Base-by-base conservation (phyloP, 2,113 vertebrate species). In the Heliornis fulica region DNA sequence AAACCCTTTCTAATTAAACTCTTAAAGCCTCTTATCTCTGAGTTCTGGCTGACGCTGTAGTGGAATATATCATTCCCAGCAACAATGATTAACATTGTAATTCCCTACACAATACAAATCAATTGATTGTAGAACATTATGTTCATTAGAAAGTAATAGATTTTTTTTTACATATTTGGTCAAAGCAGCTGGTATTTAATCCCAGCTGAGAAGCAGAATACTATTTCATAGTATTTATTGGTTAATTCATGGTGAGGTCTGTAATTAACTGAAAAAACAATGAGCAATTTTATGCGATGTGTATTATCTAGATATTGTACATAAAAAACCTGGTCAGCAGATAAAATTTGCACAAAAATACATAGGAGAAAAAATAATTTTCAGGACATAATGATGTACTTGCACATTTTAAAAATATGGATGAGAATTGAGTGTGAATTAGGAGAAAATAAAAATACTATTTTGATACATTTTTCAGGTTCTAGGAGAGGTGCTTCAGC, bases 11-110 rank as follows among this genome's bases (percentile, higher is more conserved):
- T 95, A 95, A 96, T 97, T 96, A 96, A 96, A 94, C 41, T 83
- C 93, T 93, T 79, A 95, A 97, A 97, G 80, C 90, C 51, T 96
- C 94, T 97, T 97, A 97, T 97, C 90, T 95, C 83, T 79, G 38
- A 68, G 57, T 79, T 72, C 76, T 93, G 50, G 41, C 19, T 94
- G 82, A 87, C 0, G 48, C 45, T 77, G 53, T 32, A 88, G 59
- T 64, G 34, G 64, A 93, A 91, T 90, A 66, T 86, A 92, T 95
- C 66, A 91, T 59, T 85, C 45, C 60, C 29, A 61, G 29, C 8
- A 97, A 96, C 71, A 79, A 86, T 90, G 61, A 87, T 17, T 50
- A 89, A 82, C 96, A 65, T 25, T 89, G 70, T 94, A 95, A 92
- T 95, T 96, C 89, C 89, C 68, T 40, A 15, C 68, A 48, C 87